Evolutionary conservation across 1,140 invertebrate species (phyloP).

Genomic region (Oscheius sp.): DNA sequence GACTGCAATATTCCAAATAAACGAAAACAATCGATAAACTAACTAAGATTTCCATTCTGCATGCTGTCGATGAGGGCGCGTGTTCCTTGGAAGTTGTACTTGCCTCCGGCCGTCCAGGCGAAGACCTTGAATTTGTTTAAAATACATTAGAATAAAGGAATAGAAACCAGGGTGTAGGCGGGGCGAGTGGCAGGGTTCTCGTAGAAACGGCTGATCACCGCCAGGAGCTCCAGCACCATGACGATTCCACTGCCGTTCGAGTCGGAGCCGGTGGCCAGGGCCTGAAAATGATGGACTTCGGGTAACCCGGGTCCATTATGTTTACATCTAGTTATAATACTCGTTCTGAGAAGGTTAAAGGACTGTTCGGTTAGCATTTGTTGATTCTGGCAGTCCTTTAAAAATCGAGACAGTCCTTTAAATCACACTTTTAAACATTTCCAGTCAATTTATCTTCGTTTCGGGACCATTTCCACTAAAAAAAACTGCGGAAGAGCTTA

Average conservation of each 20-base stretch:
- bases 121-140: constrained; percentile 71
- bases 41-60: constrained; percentile 70
- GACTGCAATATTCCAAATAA: constrained; percentile 23
- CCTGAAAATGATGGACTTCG: constrained; percentile 65
- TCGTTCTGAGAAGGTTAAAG: too few relatives aligned
- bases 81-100: constrained; percentile 90
- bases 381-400: too few relatives aligned
- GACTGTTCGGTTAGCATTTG: too few relatives aligned
- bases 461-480: not conserved
- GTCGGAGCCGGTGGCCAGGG: constrained; percentile 79
- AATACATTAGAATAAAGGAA: not conserved
- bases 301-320: not conserved
- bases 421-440: too few relatives aligned
- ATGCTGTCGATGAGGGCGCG: constrained; percentile 95
- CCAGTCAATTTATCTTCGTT: too few relatives aligned
- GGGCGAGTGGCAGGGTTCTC: constrained; percentile 75
- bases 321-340: too few relatives aligned
- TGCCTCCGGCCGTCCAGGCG: constrained; percentile 82
- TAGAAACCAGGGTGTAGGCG: constrained; percentile 71
- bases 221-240: constrained; percentile 79
- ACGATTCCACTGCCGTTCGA: constrained; percentile 90
- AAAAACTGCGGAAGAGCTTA: constrained; percentile 65
- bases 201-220: constrained; percentile 88
- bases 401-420: too few relatives aligned
- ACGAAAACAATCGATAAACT: not conserved